phyloP scores from a whole-genome alignment of 2,797 vertebrate genomes.

The Sebastes miniatus region DNA sequence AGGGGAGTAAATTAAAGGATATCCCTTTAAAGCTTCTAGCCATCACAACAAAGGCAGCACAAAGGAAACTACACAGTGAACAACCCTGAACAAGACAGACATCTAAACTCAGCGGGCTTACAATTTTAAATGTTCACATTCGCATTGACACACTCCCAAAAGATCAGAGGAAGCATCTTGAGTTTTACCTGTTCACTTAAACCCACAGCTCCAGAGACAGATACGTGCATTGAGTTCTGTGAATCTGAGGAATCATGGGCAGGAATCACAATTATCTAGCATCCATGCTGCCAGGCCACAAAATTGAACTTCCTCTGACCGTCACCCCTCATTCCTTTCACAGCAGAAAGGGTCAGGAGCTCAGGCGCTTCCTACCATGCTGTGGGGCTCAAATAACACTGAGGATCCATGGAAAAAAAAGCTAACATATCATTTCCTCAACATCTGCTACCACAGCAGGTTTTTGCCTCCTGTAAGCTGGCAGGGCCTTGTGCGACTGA shows the following conservation, averaged over 20 bases:
- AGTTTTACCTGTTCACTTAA: constrained; percentile 34
- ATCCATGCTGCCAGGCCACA: neutral
- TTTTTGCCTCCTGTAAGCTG: constrained; percentile 54
- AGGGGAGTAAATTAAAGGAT: neutral
- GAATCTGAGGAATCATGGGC: constrained; percentile 14
- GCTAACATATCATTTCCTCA: constrained; percentile 60
- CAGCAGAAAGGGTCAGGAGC: constrained; percentile 48
- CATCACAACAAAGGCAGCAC: neutral
- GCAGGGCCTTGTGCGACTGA: constrained; percentile 40
- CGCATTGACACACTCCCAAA: constrained; percentile 28
- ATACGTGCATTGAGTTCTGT: neutral
- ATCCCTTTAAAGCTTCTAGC: neutral
- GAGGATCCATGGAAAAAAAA: constrained; percentile 14
- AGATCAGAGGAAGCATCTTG: constrained; percentile 24
- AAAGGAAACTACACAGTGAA: constrained; percentile 1
- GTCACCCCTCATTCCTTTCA: constrained; percentile 32
- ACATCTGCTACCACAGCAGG: constrained; percentile 68
- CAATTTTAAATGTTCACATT: constrained; percentile 30
- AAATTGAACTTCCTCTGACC: constrained; percentile 49
- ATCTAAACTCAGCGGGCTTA: constrained; percentile 21
- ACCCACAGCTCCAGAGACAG: constrained; percentile 5
- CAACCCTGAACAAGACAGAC: constrained; percentile 23
- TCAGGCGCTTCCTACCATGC: constrained; percentile 7
- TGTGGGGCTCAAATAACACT: constrained; percentile 43
- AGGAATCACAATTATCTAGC: constrained; percentile 39